Evolutionary conservation across 2,113 vertebrate genomes (phyloP).

Genomic region (Heterotis niloticus): DNA sequence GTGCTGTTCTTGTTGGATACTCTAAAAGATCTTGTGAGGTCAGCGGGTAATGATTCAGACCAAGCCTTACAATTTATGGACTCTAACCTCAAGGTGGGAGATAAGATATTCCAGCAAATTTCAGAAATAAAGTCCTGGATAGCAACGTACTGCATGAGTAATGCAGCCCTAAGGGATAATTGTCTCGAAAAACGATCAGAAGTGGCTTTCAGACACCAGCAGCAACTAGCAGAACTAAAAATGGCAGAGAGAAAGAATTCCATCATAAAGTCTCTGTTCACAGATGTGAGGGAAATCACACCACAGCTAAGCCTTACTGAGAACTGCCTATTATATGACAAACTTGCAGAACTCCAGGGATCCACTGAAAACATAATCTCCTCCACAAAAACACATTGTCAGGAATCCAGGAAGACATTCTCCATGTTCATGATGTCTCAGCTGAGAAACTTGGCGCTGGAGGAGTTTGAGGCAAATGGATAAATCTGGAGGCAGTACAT

Average conservation of each 20-base stretch:
- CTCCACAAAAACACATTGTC: conserved; percentile 61
- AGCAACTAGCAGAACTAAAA: conserved; percentile 54
- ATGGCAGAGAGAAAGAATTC: conserved; percentile 59
- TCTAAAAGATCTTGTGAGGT: conserved; percentile 65
- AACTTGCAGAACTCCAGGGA: conserved; percentile 67
- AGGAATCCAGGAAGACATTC: conserved; percentile 65
- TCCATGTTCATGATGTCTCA: conserved; percentile 60
- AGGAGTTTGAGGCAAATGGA: conserved; percentile 56
- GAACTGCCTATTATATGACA: conserved; percentile 71
- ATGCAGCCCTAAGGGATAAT: conserved; percentile 37
- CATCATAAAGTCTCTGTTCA: conserved; percentile 54
- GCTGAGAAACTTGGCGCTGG: conserved; percentile 56
- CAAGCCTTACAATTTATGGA: conserved; percentile 66
- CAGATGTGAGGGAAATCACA: conserved; percentile 49
- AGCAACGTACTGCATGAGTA: conserved; percentile 41
- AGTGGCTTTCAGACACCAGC: conserved; percentile 43
- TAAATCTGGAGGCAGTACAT: conserved; percentile 40
- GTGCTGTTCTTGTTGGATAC: conserved; percentile 54
- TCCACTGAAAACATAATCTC: conserved; percentile 64
- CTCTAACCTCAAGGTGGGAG: conserved; percentile 64
- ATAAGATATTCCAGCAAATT: conserved; percentile 63
- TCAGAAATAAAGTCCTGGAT: conserved; percentile 64
- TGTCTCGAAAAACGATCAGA: conserved; percentile 47
- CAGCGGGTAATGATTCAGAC: conserved; percentile 60
- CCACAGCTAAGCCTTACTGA: conserved; percentile 71